phyloP scores from a whole-genome alignment of 2,888 invertebrate species.

The Patella pellucida region DNA sequence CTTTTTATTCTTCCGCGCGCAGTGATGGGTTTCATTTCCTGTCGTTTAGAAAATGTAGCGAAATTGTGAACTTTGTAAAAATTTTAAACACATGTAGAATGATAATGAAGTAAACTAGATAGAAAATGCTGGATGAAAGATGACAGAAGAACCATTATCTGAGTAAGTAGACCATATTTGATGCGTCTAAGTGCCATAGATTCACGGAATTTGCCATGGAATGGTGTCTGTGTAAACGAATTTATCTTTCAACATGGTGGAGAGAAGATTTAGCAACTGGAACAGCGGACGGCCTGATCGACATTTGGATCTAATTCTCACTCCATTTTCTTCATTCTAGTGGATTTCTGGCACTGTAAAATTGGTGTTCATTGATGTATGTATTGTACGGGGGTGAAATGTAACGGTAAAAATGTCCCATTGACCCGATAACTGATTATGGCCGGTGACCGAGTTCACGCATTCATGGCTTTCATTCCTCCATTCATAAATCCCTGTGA shows the following conservation, averaged over 20 bases:
- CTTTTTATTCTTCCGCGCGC: background rate
- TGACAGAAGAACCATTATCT: conserved; percentile 56
- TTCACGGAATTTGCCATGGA: background rate
- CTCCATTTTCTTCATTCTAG: too few species aligned
- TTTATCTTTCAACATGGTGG: conserved; percentile 36
- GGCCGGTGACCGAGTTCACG: too few species aligned
- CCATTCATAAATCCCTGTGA: conserved; percentile 7
- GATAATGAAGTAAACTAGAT: conserved; percentile 26
- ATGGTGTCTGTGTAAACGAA: conserved; percentile 29
- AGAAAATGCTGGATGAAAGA: conserved; percentile 48
- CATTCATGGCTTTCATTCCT: background rate
- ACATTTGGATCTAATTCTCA: too few species aligned
- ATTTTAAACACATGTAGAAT: conserved; percentile 18
- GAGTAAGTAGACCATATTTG: conserved; percentile 49
- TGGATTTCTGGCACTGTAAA: too few species aligned
- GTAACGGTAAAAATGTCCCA: too few species aligned
- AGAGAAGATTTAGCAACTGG: too few species aligned
- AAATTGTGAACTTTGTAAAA: background rate
- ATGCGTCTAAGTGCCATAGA: background rate
- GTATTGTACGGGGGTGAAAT: too few species aligned
- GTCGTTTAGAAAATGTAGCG: conserved; percentile 2
- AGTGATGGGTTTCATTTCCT: conserved; percentile 5
- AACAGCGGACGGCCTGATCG: too few species aligned
- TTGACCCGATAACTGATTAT: too few species aligned
- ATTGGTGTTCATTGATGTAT: too few species aligned